Percentiles rank a stretch among this genome's conserved stretches.
These are phyloP conservation scores for Leptosomus discolor DNA, from an alignment of 2,113 vertebrate species.

Conservation along the genomic window DNA sequence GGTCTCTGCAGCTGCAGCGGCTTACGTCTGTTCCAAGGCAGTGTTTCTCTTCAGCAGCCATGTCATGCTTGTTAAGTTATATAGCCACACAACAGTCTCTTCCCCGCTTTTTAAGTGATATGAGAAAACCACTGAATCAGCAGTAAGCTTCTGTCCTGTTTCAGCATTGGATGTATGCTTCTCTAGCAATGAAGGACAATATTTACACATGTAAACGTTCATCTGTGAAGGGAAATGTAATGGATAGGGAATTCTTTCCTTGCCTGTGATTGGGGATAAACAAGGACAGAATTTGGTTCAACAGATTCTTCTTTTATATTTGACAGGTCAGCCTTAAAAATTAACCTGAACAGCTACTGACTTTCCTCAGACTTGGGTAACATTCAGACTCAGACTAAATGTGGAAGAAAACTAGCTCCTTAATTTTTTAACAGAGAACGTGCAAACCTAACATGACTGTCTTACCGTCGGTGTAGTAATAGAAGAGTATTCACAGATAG, in stretches of 20 bases:
- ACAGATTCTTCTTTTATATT: background rate
- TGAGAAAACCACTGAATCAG: background rate
- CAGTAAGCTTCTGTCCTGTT: background rate
- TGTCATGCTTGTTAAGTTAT: constrained; percentile 41
- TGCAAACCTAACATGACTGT: background rate
- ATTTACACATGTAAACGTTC: background rate
- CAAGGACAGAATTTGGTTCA: background rate
- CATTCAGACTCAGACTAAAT: background rate
- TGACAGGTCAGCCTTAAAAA: background rate
- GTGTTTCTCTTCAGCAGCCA: constrained; percentile 3
- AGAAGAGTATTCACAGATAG: background rate
- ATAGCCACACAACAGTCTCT: background rate
- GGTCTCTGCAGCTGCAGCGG: background rate
- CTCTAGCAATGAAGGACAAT: background rate
- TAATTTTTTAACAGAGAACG: background rate
- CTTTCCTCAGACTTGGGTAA: background rate
- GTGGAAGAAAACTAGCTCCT: background rate
- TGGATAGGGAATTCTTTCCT: background rate
- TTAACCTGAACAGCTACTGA: background rate
- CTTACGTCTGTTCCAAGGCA: background rate
- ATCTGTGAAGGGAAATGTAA: background rate
- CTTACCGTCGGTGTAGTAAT: background rate
- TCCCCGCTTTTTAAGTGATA: background rate
- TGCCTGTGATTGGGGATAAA: background rate
- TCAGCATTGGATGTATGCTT: background rate